Evolutionary conservation across 2,888 invertebrate genomes (phyloP).

Genomic region (Cerastoderma edule): DNA sequence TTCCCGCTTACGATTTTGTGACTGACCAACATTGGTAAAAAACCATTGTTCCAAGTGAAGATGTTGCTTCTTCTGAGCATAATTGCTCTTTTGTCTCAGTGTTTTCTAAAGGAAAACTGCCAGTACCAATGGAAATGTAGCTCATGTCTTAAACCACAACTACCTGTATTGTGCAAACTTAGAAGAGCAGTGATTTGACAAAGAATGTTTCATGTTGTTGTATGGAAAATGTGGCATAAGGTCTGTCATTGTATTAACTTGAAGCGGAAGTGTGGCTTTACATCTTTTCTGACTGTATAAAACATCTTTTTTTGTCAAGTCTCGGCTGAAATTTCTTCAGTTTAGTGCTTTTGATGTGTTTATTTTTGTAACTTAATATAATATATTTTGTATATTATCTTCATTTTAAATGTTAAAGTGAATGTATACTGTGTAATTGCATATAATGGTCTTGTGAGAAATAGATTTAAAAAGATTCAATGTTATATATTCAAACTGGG

Average conservation of each 20-base stretch:
- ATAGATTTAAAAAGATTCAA: background rate
- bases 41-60: background rate
- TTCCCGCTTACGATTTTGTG: too few relatives aligned
- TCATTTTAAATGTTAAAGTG: constrained; percentile 14
- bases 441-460: constrained; percentile 5
- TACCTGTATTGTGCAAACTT: too few relatives aligned
- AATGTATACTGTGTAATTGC: constrained; percentile 17
- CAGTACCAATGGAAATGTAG: too few relatives aligned
- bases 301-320: too few relatives aligned
- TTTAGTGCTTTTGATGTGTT: constrained; percentile 18
- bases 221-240: too few relatives aligned
- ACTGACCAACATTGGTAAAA: background rate
- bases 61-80: background rate
- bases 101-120: background rate
- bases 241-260: too few relatives aligned
- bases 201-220: too few relatives aligned
- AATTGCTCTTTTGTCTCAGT: constrained; percentile 4
- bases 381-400: constrained; percentile 21
- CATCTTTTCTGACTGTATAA: too few relatives aligned
- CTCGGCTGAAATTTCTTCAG: background rate
- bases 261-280: too few relatives aligned
- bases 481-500: too few relatives aligned
- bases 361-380: constrained; percentile 22
- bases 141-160: too few relatives aligned
- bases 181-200: too few relatives aligned